Percentiles rank a stretch among this genome's conserved stretches.
Conservation (phyloP, 2,113 vertebrate genomes). For the Sterna hirundo region DNA sequence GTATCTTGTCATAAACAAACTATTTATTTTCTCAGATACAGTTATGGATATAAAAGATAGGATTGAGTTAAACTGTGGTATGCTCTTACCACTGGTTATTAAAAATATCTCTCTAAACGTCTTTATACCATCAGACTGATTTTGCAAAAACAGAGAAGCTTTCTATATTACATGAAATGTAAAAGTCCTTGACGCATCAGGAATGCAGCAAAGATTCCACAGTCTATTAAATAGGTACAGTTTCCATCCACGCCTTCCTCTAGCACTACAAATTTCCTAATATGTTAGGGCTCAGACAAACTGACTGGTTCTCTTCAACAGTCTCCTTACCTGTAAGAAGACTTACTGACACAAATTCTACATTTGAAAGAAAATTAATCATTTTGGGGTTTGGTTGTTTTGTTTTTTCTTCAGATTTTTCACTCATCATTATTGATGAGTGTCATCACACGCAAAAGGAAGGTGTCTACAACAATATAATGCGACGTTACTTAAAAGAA, state of each 20-base stretch:
- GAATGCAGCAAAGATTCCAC: neutral
- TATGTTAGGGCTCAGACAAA: neutral
- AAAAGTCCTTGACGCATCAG: neutral
- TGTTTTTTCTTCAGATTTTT: slow-evolving; percentile 80
- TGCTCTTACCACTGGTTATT: neutral
- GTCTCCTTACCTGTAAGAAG: neutral
- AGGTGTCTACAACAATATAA: slow-evolving; percentile 92
- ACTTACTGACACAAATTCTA: neutral
- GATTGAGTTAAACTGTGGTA: neutral
- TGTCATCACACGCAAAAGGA: slow-evolving; percentile 97
- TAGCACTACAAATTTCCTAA: neutral
- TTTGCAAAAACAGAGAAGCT: neutral
- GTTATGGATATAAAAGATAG: neutral
- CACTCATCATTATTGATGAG: slow-evolving; percentile 93
- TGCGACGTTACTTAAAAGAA: slow-evolving; percentile 89
- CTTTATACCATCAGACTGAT: neutral
- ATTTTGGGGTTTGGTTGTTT: neutral
- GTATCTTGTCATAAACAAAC: neutral
- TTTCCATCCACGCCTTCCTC: neutral
- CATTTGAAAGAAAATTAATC: neutral
- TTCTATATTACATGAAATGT: neutral
- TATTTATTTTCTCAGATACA: neutral
- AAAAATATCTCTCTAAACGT: neutral
- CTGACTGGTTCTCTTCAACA: neutral
- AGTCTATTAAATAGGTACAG: neutral